Conservation (phyloP, 2,888 invertebrate species). For the Megamerina dolium region DNA sequence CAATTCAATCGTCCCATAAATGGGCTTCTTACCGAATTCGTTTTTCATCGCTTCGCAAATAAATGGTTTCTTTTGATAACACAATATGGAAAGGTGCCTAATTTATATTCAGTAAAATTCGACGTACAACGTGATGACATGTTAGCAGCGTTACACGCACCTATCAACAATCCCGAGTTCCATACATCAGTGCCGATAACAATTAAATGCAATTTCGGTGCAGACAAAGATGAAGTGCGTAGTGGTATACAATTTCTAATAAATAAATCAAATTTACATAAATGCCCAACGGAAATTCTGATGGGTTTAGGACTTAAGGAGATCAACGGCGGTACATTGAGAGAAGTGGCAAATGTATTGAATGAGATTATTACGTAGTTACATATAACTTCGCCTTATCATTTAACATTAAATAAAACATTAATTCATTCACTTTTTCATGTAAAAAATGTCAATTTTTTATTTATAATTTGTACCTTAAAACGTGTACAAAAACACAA, state of each 20-base stretch:
- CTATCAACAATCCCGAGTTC: slow-evolving; percentile 27
- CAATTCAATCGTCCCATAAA: slow-evolving; percentile 35
- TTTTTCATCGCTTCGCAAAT: slow-evolving; percentile 39
- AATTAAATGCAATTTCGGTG: slow-evolving; percentile 37
- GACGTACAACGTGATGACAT: slow-evolving; percentile 31
- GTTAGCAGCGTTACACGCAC: slow-evolving; percentile 6
- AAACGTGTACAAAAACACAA: slow-evolving; percentile 43
- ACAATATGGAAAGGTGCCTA: slow-evolving; percentile 40
- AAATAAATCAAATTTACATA: slow-evolving; percentile 36
- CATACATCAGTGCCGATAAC: slow-evolving; percentile 37
- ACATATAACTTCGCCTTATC: background rate
- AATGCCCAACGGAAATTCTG: slow-evolving; percentile 35
- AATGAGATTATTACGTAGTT: slow-evolving; percentile 20
- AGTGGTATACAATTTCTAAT: slow-evolving; percentile 42
- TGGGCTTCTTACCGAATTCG: slow-evolving; percentile 37
- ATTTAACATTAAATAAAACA: slow-evolving; percentile 7
- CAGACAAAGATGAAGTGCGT: slow-evolving; percentile 37
- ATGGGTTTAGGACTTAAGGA: slow-evolving; percentile 38
- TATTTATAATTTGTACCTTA: slow-evolving; percentile 44
- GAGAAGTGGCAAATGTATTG: slow-evolving; percentile 32
- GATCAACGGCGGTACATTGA: slow-evolving; percentile 29
- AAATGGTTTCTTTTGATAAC: slow-evolving; percentile 43
- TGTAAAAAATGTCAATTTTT: slow-evolving; percentile 16
- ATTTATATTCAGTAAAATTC: slow-evolving; percentile 38
- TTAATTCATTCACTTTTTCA: background rate